These are phyloP conservation scores for Caloenas nicobarica DNA, from an alignment of 2,113 vertebrate genomes.

Conservation along the genomic window DNA sequence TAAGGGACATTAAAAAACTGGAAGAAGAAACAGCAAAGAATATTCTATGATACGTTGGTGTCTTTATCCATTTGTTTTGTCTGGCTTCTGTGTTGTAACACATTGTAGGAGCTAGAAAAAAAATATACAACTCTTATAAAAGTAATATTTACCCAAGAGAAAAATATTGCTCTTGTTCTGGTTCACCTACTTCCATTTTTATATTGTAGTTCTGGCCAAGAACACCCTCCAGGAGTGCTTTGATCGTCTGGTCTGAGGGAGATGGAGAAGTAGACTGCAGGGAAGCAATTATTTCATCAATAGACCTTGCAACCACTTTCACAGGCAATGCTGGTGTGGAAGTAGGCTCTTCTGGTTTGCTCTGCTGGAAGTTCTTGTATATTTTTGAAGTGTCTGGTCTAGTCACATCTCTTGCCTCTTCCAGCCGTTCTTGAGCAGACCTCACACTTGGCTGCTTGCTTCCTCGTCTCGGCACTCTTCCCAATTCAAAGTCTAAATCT, in stretches of 20 bases:
- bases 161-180: slow-evolving; percentile 30
- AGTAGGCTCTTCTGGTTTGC: neutral
- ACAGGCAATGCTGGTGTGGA: neutral
- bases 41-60: neutral
- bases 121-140: slow-evolving; percentile 59
- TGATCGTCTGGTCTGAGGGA: slow-evolving; percentile 69
- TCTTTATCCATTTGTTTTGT: slow-evolving; percentile 40
- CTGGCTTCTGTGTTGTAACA: slow-evolving; percentile 47
- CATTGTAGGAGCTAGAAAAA: neutral
- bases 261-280: slow-evolving; percentile 65
- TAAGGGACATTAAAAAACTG: neutral
- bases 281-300: slow-evolving; percentile 78
- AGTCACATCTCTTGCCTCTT: neutral
- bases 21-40: neutral
- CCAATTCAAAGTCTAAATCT: neutral
- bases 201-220: slow-evolving; percentile 73
- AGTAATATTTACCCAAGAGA: slow-evolving; percentile 43
- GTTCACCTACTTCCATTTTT: slow-evolving; percentile 72
- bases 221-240: slow-evolving; percentile 73
- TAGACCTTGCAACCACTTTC: slow-evolving; percentile 49
- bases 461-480: slow-evolving; percentile 15
- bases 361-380: neutral
- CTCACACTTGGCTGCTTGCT: slow-evolving; percentile 57
- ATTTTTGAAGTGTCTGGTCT: neutral
- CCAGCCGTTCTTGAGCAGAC: slow-evolving; percentile 38